Percentiles rank a stretch among this genome's conserved stretches.
These are phyloP conservation scores for Drymodes brunneopygia DNA, from an alignment of 2,113 vertebrate genomes.

Conservation along the genomic window DNA sequence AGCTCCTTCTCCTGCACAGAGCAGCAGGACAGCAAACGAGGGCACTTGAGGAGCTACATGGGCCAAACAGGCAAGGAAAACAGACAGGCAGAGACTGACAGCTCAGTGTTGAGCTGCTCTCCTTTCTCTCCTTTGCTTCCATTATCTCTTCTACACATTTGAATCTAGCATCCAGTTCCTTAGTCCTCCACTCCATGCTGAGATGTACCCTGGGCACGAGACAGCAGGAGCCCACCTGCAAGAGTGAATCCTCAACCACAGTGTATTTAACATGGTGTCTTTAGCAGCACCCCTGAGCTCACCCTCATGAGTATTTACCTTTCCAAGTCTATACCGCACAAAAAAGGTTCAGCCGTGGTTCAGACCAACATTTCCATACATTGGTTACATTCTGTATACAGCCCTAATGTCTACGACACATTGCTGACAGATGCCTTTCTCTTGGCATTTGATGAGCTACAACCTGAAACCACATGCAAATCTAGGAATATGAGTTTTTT, in stretches of 20 bases:
- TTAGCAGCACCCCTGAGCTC: not conserved
- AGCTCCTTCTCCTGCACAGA: not conserved
- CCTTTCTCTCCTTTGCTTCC: not conserved
- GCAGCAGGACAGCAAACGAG: not conserved
- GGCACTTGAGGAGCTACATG: not conserved
- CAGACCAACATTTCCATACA: not conserved
- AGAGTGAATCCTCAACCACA: not conserved
- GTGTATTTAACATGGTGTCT: fast-evolving
- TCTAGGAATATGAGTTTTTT: not conserved
- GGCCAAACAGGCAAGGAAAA: not conserved
- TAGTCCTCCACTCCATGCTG: not conserved
- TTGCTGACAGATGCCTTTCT: not conserved
- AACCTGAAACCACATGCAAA: not conserved
- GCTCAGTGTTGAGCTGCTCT: not conserved
- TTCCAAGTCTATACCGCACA: not conserved
- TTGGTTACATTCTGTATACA: not conserved
- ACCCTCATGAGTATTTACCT: not conserved
- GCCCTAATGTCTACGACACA: not conserved
- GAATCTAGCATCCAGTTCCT: not conserved
- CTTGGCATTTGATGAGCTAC: not conserved
- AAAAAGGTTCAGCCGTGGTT: not conserved
- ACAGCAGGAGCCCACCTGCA: not conserved
- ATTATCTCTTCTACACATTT: not conserved
- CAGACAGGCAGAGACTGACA: not conserved
- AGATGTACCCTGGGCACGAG: fast-evolving